phyloP scores from a whole-genome alignment of 1,140 invertebrate genomes.

The Pogonomyrmex californicus region DNA sequence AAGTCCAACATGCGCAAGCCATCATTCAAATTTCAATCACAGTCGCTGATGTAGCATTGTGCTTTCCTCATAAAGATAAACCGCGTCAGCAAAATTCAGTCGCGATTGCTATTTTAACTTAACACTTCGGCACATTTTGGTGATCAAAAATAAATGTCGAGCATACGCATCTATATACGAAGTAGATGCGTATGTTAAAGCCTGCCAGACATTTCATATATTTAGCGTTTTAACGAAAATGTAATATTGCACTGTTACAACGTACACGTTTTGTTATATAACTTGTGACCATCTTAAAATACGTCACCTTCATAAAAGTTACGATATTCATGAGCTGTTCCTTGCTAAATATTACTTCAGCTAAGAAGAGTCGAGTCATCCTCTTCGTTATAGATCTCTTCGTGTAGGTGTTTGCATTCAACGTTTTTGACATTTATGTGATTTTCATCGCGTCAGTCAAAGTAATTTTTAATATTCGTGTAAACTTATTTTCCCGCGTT shows the following conservation, averaged over 20 bases:
- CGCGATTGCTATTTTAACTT: slow-evolving; percentile 6
- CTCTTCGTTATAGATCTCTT: not conserved
- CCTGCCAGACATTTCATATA: slow-evolving; percentile 19
- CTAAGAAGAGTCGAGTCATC: slow-evolving; percentile 20
- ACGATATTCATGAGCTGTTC: slow-evolving; percentile 27
- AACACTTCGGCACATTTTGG: not conserved
- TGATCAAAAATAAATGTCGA: slow-evolving; percentile 1
- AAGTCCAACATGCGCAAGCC: slow-evolving; percentile 23
- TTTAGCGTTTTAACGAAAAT: slow-evolving; percentile 35
- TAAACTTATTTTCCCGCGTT: slow-evolving; percentile 41
- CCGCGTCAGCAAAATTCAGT: slow-evolving; percentile 19
- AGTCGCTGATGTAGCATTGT: slow-evolving; percentile 46
- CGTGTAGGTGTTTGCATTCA: slow-evolving; percentile 40
- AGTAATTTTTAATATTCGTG: slow-evolving; percentile 10
- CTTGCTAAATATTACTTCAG: slow-evolving; percentile 43
- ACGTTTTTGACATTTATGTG: slow-evolving; percentile 50
- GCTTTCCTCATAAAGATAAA: slow-evolving; percentile 29
- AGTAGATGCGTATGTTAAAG: not conserved
- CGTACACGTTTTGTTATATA: slow-evolving; percentile 17
- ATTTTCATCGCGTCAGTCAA: slow-evolving; percentile 62
- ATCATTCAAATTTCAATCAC: slow-evolving; percentile 44
- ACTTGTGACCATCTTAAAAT: slow-evolving; percentile 19
- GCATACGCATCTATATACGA: not conserved
- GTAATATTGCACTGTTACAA: slow-evolving; percentile 34
- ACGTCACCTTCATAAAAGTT: slow-evolving; percentile 25